These are phyloP conservation scores for Acinonyx jubatus DNA, from an alignment of 2,113 vertebrate species.

Conservation along the genomic window DNA sequence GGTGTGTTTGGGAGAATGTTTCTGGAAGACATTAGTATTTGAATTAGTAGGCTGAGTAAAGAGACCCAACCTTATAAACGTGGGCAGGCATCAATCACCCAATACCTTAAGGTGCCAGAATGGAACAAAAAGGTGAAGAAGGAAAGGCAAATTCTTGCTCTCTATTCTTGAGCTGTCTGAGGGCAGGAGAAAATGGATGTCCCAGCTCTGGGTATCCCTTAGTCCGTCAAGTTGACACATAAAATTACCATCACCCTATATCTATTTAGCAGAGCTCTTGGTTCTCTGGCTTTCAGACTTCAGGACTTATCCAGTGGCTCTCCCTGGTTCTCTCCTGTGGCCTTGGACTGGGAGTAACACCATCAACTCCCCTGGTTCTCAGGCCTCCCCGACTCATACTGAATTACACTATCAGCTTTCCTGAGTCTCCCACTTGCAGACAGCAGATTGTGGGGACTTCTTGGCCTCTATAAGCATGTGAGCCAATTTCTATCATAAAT, in stretches of 20 bases:
- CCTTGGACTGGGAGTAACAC: background rate
- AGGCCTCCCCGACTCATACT: background rate
- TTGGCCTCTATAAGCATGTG: background rate
- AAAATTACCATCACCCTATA: background rate
- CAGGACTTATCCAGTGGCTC: background rate
- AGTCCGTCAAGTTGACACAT: background rate
- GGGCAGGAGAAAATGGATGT: background rate
- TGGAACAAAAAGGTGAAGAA: background rate
- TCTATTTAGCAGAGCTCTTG: background rate
- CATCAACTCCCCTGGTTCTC: background rate
- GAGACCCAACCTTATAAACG: background rate
- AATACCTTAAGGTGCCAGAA: background rate
- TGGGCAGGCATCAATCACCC: background rate
- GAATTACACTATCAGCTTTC: background rate
- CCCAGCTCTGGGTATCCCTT: background rate
- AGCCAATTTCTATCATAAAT: background rate
- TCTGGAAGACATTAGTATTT: background rate
- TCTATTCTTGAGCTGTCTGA: background rate
- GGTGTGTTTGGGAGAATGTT: background rate
- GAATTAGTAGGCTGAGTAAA: background rate
- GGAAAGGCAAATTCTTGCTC: background rate
- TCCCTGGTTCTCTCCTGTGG: background rate
- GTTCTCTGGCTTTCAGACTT: background rate
- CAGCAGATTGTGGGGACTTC: background rate
- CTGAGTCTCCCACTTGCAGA: background rate